Percentiles rank a stretch among this genome's conserved stretches.
These are phyloP conservation scores for Hydraecia micacea DNA, from an alignment of 2,888 invertebrate species.

Conservation along the genomic window DNA sequence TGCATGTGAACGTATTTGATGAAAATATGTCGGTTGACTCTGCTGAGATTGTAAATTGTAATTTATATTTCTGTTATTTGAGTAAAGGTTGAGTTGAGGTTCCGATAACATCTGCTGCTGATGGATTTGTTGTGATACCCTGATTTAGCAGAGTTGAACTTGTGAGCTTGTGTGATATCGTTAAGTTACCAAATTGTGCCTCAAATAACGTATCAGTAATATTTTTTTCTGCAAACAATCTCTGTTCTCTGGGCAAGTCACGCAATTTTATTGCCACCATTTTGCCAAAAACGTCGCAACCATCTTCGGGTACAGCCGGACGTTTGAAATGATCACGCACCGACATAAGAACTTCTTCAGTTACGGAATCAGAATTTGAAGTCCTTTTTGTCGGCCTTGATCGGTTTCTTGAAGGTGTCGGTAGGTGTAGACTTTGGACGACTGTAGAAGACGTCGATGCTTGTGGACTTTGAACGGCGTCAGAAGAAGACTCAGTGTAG, in stretches of 20 bases:
- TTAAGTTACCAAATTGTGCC: constrained; percentile 20
- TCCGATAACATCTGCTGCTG: constrained; percentile 23
- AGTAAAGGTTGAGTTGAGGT: constrained; percentile 17
- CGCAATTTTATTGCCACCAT: constrained; percentile 3
- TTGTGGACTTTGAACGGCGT: too few relatives aligned
- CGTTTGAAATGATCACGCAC: too few relatives aligned
- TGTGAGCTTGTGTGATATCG: constrained; percentile 23
- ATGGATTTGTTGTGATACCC: constrained; percentile 26
- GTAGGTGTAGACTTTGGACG: too few relatives aligned
- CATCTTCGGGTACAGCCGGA: too few relatives aligned
- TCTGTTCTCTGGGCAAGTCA: constrained; percentile 28
- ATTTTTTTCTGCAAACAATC: constrained; percentile 51
- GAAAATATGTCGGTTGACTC: constrained; percentile 22
- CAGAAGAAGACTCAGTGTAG: too few relatives aligned
- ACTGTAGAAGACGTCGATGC: too few relatives aligned
- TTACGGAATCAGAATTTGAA: too few relatives aligned
- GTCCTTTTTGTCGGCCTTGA: too few relatives aligned
- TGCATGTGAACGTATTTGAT: constrained; percentile 19
- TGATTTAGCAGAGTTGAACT: constrained; percentile 25
- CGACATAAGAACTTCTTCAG: too few relatives aligned
- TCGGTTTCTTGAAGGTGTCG: too few relatives aligned
- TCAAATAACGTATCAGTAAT: constrained; percentile 50
- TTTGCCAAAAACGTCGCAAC: too few relatives aligned
- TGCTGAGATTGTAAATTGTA: too few relatives aligned
- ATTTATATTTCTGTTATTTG: constrained; percentile 20